Percentiles rank a stretch among this genome's conserved stretches.
These are phyloP conservation scores for Orthonychiurus folsomi DNA, from an alignment of 2,888 invertebrate species.

Conservation along the genomic window DNA sequence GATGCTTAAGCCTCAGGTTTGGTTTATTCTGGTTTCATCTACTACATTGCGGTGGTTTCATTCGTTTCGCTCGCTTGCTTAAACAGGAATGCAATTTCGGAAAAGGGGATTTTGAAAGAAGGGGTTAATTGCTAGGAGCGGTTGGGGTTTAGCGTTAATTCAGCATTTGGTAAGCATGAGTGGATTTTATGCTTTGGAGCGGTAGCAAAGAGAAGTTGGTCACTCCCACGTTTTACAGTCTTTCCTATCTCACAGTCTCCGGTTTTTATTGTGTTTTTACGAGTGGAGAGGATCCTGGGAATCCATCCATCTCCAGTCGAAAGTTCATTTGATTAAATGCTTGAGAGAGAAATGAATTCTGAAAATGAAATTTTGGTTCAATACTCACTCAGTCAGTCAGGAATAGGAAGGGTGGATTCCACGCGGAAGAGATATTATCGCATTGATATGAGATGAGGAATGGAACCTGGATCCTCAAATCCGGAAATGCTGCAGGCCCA, in stretches of 20 bases:
- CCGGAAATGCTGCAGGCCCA: neutral
- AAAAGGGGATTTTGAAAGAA: neutral
- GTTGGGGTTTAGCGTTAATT: neutral
- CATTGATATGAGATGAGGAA: too few species aligned
- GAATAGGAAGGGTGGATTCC: too few species aligned
- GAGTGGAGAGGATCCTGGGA: neutral
- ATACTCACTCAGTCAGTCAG: neutral
- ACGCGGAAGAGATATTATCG: neutral
- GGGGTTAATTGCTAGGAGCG: neutral
- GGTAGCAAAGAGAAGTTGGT: neutral
- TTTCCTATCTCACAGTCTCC: neutral
- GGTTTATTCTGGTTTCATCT: neutral
- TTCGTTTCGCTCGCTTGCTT: neutral
- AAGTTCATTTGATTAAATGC: conserved; percentile 1
- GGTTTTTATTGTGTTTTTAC: neutral
- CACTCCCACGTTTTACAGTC: neutral
- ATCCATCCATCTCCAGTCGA: neutral
- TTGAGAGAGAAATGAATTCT: too few species aligned
- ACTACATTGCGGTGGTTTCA: neutral
- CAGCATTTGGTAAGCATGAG: neutral
- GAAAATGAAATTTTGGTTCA: neutral
- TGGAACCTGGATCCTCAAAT: neutral
- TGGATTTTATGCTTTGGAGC: neutral
- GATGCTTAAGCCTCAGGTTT: too few species aligned
- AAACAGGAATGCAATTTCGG: neutral